Evolutionary conservation across 2,113 vertebrate species (phyloP), one percentile per base, ranked within the genome.

Genomic region (Psilopsiagon aurifrons): DNA sequence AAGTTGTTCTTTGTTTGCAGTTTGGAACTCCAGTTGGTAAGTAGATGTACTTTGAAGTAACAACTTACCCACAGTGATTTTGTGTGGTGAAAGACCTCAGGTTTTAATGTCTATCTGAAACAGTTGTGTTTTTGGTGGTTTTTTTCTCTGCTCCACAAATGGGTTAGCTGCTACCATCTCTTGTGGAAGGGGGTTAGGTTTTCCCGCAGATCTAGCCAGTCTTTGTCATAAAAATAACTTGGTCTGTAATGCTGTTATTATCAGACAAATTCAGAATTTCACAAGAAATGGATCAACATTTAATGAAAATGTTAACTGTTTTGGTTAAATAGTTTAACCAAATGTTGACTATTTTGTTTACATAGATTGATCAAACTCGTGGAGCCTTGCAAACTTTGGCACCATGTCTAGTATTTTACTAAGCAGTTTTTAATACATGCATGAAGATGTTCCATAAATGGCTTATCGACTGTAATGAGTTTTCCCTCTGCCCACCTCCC

Each of bases 331-430:
- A 20, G n/a, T 33, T 52, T n/a, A 63, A 27, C 33, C 47, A 51
- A 59, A 35, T 7, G 25, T 66, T 24, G 41, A 49, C 27, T n/a
- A 5, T 41, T 74, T 57, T 2, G 3, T 29, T 13, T 24, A 9
- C 28, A 5, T 3, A 4, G 29, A 35, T 3, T 25, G 43, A 51
- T 78, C 11, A 28, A 11, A 52, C 25, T 0, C 19, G 35, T 0
- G 60, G 55, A 57, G 41, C 44, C 55, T n/a, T 68, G 5, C 51
- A 60, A 93, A 88, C 82, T 93, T 92, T 0, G 55, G 41, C 71
- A 8, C 19, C 18, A 0, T 5, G 3, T 22, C 55, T 19, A 5
- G 3, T 29, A 35, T 66, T 76, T 74, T 29, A 29, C 13, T 51
- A 54, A 68, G 25, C 11, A 13, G 10, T 69, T 46, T 39, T 68